These are phyloP conservation scores for Bembecia ichneumoniformis DNA, from an alignment of 2,888 invertebrate species.

Conservation along the genomic window DNA sequence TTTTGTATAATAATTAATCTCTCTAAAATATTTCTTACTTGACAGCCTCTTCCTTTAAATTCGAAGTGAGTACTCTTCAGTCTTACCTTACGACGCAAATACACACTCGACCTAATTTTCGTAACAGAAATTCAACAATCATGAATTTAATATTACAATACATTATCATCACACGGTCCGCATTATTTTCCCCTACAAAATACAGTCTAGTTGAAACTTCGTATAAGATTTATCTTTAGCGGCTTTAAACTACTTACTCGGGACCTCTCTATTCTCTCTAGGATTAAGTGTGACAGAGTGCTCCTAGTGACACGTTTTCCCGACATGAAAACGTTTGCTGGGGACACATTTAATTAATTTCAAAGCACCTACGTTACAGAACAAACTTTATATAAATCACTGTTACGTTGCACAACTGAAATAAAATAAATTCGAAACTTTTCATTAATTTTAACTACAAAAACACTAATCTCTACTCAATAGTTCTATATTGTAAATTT, in stretches of 20 bases:
- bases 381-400: background rate
- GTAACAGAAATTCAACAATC: too few species aligned
- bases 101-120: too few species aligned
- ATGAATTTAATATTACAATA: background rate
- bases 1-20: background rate
- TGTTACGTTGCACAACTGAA: background rate
- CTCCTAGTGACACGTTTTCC: constrained; percentile 29
- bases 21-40: too few species aligned
- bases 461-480: too few species aligned
- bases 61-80: too few species aligned
- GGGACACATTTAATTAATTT: constrained; percentile 45
- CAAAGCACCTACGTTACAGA: constrained; percentile 23
- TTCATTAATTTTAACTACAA: too few species aligned
- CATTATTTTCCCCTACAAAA: constrained; percentile 5
- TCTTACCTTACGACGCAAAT: too few species aligned
- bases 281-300: constrained; percentile 40
- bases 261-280: constrained; percentile 22
- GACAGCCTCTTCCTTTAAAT: too few species aligned
- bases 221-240: constrained; percentile 6
- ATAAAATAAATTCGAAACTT: too few species aligned
- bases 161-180: constrained; percentile 3
- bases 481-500: too few species aligned
- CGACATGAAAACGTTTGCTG: constrained; percentile 33
- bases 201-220: constrained; percentile 6
- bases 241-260: constrained; percentile 10